phyloP scores from a whole-genome alignment of 2,113 vertebrate species.

The Scomber japonicus region DNA sequence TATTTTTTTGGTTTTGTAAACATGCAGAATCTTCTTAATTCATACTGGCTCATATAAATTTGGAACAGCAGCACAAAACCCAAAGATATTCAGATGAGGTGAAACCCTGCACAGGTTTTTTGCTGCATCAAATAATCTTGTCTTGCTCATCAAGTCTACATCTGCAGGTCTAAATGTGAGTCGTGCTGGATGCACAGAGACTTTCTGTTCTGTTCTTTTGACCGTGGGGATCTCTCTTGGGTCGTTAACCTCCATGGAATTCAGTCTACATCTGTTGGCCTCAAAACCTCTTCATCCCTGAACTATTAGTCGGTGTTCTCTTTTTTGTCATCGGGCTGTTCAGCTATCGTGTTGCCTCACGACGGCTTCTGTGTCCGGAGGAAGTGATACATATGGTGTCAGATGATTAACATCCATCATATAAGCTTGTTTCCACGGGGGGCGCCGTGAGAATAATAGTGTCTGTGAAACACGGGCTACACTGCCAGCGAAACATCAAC shows the following conservation, averaged over 20 bases:
- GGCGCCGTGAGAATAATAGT: conserved; percentile 6
- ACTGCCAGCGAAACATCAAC: conserved; percentile 32
- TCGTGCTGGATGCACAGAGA: conserved; percentile 31
- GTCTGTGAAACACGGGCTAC: conserved; percentile 33
- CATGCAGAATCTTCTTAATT: too few species aligned
- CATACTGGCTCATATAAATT: too few species aligned
- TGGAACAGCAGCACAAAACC: too few species aligned
- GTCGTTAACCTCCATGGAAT: conserved; percentile 48
- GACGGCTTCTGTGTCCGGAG: conserved; percentile 4
- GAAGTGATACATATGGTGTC: conserved; percentile 16
- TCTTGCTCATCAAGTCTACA: background rate
- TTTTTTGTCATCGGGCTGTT: conserved; percentile 5
- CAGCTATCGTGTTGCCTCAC: background rate
- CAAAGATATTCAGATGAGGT: too few species aligned
- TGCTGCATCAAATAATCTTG: too few species aligned
- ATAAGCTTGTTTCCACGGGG: conserved; percentile 9
- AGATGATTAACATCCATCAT: conserved; percentile 38
- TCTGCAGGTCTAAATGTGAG: conserved; percentile 20
- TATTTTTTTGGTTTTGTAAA: too few species aligned
- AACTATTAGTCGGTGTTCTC: background rate
- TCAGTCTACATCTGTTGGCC: conserved; percentile 39
- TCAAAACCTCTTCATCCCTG: conserved; percentile 8
- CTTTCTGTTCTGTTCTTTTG: conserved; percentile 23
- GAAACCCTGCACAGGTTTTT: too few species aligned
- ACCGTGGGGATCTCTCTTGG: conserved; percentile 28